Conservation (phyloP, 1,140 invertebrate genomes). For the Leptopilina clavipes region DNA sequence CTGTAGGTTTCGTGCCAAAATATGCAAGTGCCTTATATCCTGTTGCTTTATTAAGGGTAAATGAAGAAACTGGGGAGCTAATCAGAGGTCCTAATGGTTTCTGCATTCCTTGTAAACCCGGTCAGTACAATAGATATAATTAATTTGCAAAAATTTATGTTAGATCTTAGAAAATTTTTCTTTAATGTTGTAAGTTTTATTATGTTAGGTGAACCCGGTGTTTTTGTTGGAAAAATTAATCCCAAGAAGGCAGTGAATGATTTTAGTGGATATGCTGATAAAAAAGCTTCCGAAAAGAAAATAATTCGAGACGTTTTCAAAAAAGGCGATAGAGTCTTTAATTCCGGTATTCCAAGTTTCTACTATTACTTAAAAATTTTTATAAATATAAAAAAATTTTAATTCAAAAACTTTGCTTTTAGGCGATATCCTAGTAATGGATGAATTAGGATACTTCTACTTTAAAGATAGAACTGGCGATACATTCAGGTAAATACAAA, state of each 20-base stretch:
- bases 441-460: slow-evolving; percentile 94
- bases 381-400: neutral
- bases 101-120: slow-evolving; percentile 85
- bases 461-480: slow-evolving; percentile 97
- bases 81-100: slow-evolving; percentile 83
- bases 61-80: slow-evolving; percentile 87
- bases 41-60: slow-evolving; percentile 85
- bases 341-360: too few species aligned
- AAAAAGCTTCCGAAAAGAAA: slow-evolving; percentile 93
- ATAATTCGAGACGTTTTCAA: slow-evolving; percentile 77
- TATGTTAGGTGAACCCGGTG: slow-evolving; percentile 78
- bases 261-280: slow-evolving; percentile 91
- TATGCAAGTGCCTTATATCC: slow-evolving; percentile 81
- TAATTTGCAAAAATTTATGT: too few species aligned
- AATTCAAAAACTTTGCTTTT: slow-evolving; percentile 22
- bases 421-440: slow-evolving; percentile 94
- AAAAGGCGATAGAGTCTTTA: slow-evolving; percentile 30
- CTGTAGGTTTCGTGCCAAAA: slow-evolving; percentile 93
- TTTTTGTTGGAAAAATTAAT: slow-evolving; percentile 88
- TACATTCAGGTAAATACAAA: slow-evolving; percentile 84
- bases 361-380: too few species aligned
- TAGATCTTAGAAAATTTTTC: neutral
- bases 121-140: neutral
- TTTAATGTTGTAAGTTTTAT: neutral
- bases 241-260: slow-evolving; percentile 80